Evolutionary conservation across 2,888 invertebrate genomes (phyloP).

Genomic region (Aleiodes leptofemur): DNA sequence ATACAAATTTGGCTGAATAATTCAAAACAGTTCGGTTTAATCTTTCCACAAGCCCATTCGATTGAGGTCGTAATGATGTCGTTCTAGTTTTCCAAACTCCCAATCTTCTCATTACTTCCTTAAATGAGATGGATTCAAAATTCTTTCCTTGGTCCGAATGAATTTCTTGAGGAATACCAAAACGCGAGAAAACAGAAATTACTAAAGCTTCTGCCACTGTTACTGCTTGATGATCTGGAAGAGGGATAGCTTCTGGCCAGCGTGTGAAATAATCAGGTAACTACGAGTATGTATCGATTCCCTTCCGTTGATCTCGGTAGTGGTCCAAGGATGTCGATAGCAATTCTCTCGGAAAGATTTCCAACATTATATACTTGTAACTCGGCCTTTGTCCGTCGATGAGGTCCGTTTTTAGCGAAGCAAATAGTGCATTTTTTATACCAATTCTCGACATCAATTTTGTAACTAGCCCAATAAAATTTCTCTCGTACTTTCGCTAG

Average conservation of each 20-base stretch:
- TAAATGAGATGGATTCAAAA: conserved; percentile 58
- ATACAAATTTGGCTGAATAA: conserved; percentile 48
- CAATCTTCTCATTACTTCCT: conserved; percentile 56
- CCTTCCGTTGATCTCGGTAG: conserved; percentile 51
- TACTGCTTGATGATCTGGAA: neutral
- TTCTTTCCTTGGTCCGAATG: conserved; percentile 61
- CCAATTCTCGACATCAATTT: too few relatives aligned
- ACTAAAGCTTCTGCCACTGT: conserved; percentile 45
- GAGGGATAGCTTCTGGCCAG: conserved; percentile 20
- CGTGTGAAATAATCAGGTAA: conserved; percentile 36
- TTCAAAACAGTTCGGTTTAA: conserved; percentile 52
- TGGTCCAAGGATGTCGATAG: conserved; percentile 57
- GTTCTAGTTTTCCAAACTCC: conserved; percentile 59
- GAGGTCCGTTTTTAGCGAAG: conserved; percentile 60
- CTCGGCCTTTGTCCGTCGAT: too few relatives aligned
- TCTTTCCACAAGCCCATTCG: conserved; percentile 55
- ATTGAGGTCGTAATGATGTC: conserved; percentile 55
- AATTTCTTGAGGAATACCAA: conserved; percentile 51
- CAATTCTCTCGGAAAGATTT: conserved; percentile 52
- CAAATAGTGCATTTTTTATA: conserved; percentile 48
- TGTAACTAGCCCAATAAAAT: conserved; percentile 55
- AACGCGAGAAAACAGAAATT: conserved; percentile 54
- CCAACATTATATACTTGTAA: conserved; percentile 55
- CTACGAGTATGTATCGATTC: conserved; percentile 60
- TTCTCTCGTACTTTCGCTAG: conserved; percentile 55